Conservation (phyloP, 2,113 vertebrate genomes). For the Ophthalmolycus amberensis region DNA sequence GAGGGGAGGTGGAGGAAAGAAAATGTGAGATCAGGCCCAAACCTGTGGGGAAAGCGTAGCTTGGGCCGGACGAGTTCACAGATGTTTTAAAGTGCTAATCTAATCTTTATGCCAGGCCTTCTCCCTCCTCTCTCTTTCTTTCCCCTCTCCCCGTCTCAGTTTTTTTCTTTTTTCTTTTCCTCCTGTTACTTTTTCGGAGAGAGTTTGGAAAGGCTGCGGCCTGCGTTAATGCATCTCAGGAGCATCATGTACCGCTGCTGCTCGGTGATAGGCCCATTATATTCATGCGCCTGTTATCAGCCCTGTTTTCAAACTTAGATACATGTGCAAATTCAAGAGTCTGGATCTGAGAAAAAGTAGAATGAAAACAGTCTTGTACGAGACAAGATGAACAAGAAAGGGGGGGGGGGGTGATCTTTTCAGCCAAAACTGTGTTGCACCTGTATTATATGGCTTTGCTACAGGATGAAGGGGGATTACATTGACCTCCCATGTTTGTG, state of each 20-base stretch:
- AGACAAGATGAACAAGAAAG: conserved; percentile 17
- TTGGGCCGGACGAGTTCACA: conserved; percentile 81
- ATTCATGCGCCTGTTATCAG: conserved; percentile 75
- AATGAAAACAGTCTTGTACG: conserved; percentile 44
- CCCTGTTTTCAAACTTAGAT: conserved; percentile 68
- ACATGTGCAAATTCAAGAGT: conserved; percentile 77
- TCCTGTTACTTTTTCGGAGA: conserved; percentile 55
- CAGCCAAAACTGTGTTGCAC: conserved; percentile 25
- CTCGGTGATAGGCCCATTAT: conserved; percentile 57
- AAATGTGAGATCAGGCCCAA: conserved; percentile 78
- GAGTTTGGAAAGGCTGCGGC: conserved; percentile 68
- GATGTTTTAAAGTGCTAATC: conserved; percentile 88
- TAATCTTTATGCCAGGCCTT: conserved; percentile 86
- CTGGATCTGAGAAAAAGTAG: conserved; percentile 33
- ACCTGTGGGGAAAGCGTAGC: conserved; percentile 81
- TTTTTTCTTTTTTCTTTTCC: conserved; percentile 46
- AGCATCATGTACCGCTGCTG: conserved; percentile 76
- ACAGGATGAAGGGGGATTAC: conserved; percentile 46
- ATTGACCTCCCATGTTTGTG: conserved; percentile 38
- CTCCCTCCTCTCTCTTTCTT: conserved; percentile 61
- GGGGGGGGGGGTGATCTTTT: conserved; percentile 7
- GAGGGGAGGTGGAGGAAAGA: conserved; percentile 55
- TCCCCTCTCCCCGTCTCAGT: conserved; percentile 41
- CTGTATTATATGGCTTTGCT: conserved; percentile 25
- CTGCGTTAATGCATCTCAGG: conserved; percentile 82